Evolutionary conservation across 2,113 vertebrate species (phyloP), one percentile per base, ranked within the genome.

Genomic region (Dolichallabes microphthalmus): DNA sequence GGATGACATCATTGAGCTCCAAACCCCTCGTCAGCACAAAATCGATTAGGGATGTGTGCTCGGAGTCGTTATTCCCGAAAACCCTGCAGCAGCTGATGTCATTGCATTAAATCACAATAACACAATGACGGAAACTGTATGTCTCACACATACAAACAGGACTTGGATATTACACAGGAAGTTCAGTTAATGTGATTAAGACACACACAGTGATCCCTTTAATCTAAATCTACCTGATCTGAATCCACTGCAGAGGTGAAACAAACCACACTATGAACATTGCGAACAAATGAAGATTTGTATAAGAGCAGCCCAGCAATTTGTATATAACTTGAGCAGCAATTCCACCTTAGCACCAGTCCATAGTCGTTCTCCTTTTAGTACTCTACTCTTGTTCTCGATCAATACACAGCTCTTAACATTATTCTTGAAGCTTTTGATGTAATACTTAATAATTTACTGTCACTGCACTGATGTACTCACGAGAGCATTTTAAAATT

Each of bases 1-100:
- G 85, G 60, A 86, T 82, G 85, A 82, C 85, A 86, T 86, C 85
- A 86, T 66, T 8, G 19, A 58, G 60, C 71, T 27, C 25, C 71
- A 76, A 75, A 66, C 73, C 69, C 27, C 57, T 63, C 25, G 15
- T 82, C 85, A 82, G 85, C 85, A 84, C 45, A 30, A 60, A 53
- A 84, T 77, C 50, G 82, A 84, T 84, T 53, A 77, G 57, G 53
- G 57, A 52, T 39, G 66, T 71, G 81, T 73, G 81, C 53, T 60
- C 7, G 2, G 68, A n/a, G 66, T 64, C 13, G 35, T 76, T 77
- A 9, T 84, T 64, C 71, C 82, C 45, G 82, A 77, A 84, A 76
- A 77, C 10, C 71, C 58, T 58, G n/a, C 69, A 74, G 68, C n/a
- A 30, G 82, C 32, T 64, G 60, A 60, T 13, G 82, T 77, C 58